Evolutionary conservation across 2,113 vertebrate genomes (phyloP), one percentile per base, ranked within the genome.

Genomic region (Nycticryphes semicollaris): DNA sequence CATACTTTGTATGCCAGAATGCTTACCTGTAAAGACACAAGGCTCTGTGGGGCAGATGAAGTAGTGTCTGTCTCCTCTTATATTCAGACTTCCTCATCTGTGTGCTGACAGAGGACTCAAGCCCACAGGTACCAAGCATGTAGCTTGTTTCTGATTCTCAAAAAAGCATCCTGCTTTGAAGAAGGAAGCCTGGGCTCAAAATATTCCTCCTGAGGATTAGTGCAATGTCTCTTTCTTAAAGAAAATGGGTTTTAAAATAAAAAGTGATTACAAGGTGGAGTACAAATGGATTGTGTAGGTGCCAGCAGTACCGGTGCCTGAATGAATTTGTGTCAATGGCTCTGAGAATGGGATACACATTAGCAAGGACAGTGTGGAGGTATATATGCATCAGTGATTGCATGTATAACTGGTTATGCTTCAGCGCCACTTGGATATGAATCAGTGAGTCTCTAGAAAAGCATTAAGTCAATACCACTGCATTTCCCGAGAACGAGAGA

Each of bases 171-270:
- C 86, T 96, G 84, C 77, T 95, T 96, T 70, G 56, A 82, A 79
- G 35, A 83, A 92, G 48, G 60, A 86, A 81, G 68, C 30, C 77
- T 56, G 8, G 14, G 43, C 77, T 96, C 76, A 33, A 63, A 93
- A 54, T 47, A 84, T 39, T 67, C 72, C 68, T 64, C 80, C 86
- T 8, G 53, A 72, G 86, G 60, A 79, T 85, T 82, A 87, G 48
- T 24, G 73, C 66, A 56, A 92, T 75, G 45, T 60, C 85, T 30
- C 19, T 21, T 81, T 70, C 80, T 90, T 77, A 39, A 72, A 72
- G 83, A 84, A 90, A 90, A 89, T 57, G 56, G 35, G 18, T 77
- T 93, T 92, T 90, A 51, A 90, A 94, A 75, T 93, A 57, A 90
- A 85, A 93, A 81, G 76, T 64, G 56, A 75, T 93, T 95, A 41